These are phyloP conservation scores for Pterocles gutturalis DNA, from an alignment of 2,113 vertebrate species.

Conservation along the genomic window DNA sequence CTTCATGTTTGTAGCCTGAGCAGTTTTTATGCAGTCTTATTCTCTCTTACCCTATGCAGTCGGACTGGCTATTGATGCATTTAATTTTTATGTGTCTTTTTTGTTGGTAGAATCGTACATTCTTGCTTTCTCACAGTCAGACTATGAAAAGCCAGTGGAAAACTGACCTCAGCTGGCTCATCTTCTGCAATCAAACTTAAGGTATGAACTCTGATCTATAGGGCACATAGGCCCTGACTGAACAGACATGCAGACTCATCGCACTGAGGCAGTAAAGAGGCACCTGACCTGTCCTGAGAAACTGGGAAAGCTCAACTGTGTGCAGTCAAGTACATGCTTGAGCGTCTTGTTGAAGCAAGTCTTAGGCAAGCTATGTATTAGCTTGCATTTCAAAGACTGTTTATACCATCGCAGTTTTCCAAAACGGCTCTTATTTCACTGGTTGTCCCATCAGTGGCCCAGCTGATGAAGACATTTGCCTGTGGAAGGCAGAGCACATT, in stretches of 20 bases:
- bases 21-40: background rate
- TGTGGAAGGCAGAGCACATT: background rate
- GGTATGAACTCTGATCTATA: background rate
- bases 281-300: background rate
- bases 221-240: background rate
- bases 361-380: background rate
- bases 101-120: background rate
- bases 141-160: background rate
- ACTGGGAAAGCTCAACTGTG: background rate
- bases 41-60: background rate
- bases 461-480: background rate
- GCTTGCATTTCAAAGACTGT: background rate
- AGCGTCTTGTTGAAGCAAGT: background rate
- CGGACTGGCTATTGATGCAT: background rate
- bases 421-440: background rate
- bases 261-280: background rate
- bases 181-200: background rate
- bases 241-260: background rate
- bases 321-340: rapidly evolving
- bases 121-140: background rate
- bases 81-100: background rate
- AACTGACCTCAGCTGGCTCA: rapidly evolving
- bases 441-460: background rate
- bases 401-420: background rate
- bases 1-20: background rate